phyloP scores from a whole-genome alignment of 1,140 invertebrate species.

The Drosophila melanica region DNA sequence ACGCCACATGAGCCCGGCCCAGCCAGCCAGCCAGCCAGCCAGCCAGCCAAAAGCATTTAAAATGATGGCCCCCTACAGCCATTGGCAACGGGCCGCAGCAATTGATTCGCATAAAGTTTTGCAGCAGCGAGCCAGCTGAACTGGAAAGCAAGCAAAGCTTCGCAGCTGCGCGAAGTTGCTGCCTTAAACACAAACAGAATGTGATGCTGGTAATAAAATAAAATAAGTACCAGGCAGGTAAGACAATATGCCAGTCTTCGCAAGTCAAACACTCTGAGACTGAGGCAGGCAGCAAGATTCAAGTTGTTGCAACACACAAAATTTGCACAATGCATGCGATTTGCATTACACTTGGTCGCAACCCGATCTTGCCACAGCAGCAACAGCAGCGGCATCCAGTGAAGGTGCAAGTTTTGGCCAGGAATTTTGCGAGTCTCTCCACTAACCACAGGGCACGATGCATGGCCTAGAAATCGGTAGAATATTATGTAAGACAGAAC shows the following conservation, averaged over 20 bases:
- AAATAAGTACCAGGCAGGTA: slow-evolving; percentile 44
- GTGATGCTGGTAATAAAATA: slow-evolving; percentile 55
- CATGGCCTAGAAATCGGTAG: slow-evolving; percentile 54
- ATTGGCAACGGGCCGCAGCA: background rate
- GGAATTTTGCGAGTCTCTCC: background rate
- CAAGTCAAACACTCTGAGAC: slow-evolving; percentile 63
- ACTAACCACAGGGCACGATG: slow-evolving; percentile 6
- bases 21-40: background rate
- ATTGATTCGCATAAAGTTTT: slow-evolving; percentile 31
- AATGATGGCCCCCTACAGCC: slow-evolving; percentile 23
- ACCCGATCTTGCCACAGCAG: slow-evolving; percentile 17
- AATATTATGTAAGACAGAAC: slow-evolving; percentile 61
- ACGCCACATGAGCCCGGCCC: slow-evolving; percentile 45
- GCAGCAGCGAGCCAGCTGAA: slow-evolving; percentile 3
- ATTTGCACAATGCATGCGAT: slow-evolving; percentile 73
- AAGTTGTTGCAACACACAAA: slow-evolving; percentile 59
- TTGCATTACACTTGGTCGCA: slow-evolving; percentile 65
- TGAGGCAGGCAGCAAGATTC: slow-evolving; percentile 33
- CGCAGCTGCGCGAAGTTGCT: slow-evolving; percentile 18
- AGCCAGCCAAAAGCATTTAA: slow-evolving; percentile 48
- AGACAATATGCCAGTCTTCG: slow-evolving; percentile 72
- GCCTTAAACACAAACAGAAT: slow-evolving; percentile 52
- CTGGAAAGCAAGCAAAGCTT: slow-evolving; percentile 17
- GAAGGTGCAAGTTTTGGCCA: slow-evolving; percentile 16
- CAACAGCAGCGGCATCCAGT: slow-evolving; percentile 5